Base-by-base conservation (phyloP, 2,797 vertebrate genomes). In the Pipistrellus pygmaeus region DNA sequence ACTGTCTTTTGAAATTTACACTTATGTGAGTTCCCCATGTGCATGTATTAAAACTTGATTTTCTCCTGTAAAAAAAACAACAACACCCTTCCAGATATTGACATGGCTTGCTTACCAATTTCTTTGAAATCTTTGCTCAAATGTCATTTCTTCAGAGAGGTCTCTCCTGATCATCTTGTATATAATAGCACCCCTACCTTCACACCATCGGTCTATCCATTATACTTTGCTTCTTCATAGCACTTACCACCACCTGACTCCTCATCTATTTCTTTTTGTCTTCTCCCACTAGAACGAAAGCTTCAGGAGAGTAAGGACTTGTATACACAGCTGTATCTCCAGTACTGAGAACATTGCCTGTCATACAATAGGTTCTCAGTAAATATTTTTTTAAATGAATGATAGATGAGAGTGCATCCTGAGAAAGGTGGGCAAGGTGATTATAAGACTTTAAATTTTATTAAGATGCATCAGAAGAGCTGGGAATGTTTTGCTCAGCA, bases 221-320 rank as follows among this genome's bases (percentile, higher is more conserved):
- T 75, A 41, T 35, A 25, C 75, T 44, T 85, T 94, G 66, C 32
- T 86, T 41, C 46, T 88, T 93, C 41, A 2, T 66, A 80, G 82
- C 41, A 48, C 83, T 89, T 85, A 32, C 0, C 62, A 68, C 35
- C 62, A 30, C 46, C 46, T 32, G 51, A 60, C 38, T 82, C 83
- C n/a, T 41, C 69, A 6, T 95, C 75, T 96, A 0, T 88, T 87
- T 75, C 9, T 60, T 85, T 93, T 53, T 62, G 35, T 85, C 44
- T 53, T 60, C 32, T 95, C 35, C 38, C 72, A 25, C 66, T 95
- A 87, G 76, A 95, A 90, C 21, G 57, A 91, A 84, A 91, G 69
- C 66, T 75, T 87, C 68, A 23, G 89, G 71, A 94, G 85, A 88
- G 10, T 66, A 86, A 73, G 27, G 60, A 55, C 76, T 83, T 76